Base-by-base conservation (phyloP, 2,888 invertebrate genomes). In the Calameuta pallipes region DNA sequence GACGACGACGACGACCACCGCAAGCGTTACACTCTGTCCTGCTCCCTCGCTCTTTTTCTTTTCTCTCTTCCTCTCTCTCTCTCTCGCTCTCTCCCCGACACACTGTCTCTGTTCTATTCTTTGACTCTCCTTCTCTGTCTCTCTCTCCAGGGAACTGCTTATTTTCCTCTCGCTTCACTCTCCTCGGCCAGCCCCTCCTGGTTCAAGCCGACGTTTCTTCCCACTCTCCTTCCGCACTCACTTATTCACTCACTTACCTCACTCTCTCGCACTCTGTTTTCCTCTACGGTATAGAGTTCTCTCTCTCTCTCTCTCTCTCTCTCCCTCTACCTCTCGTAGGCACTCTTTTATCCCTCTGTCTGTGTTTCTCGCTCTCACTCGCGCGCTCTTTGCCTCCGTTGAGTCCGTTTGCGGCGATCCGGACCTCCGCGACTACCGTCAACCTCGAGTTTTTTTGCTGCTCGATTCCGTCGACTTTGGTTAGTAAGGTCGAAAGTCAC, bases 401-500 rank as follows among this genome's bases (percentile, higher is more conserved):
- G 56, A 56, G 56, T 56, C 56, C 56, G 56, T 56, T 56, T 23
- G 56, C 56, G 23, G 56, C 9, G 56, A 56, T 56, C 56, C 23
- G 56, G 56, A 56, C 23, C 23, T 56, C 56, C 56, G 56, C 56
- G 56, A 56, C 23, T 23, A 56, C 56, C 56, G 56, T 56, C 56
- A 78, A 78, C 68, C 75, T 74, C 78, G 78, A 77, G 78, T 77
- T 80, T 78, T 77, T 80, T 71, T 77, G 81, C 85, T 71, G 79
- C 80, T 81, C 81, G 79, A 78, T 81, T 80, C 70, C 80, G 83
- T 76, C 78, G 75, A 78, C 82, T 82, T 80, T 80, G 71, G 56
- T 78, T 78, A 79, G 78, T 41, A 3, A 31, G 74, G 30, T 73
- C 71, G 11, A 82, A 82, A 85, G 83, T 84, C 82, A 82, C 82